Conservation (phyloP, 1,140 invertebrate species). For the Aplysia californica region DNA sequence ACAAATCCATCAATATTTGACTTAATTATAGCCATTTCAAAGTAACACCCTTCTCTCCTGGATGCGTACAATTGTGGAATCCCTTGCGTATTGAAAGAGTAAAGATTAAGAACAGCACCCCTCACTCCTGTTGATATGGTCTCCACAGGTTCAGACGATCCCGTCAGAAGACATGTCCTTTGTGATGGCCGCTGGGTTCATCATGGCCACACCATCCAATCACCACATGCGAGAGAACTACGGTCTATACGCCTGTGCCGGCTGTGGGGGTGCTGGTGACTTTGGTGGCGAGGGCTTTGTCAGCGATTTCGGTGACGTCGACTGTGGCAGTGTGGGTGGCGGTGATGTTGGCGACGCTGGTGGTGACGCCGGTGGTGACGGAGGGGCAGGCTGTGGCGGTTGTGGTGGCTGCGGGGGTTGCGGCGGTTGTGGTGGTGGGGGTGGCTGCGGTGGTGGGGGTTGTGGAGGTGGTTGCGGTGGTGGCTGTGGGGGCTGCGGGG, state of each 20-base stretch:
- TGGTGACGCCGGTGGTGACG: slow-evolving; percentile 36
- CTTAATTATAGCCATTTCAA: no score
- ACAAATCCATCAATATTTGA: no score
- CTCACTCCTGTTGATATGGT: no score
- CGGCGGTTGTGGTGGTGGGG: slow-evolving; percentile 29
- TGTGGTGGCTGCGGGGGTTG: slow-evolving; percentile 18
- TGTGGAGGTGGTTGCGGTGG: slow-evolving; percentile 37
- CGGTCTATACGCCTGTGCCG: slow-evolving; percentile 42
- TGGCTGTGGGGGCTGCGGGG: slow-evolving; percentile 28
- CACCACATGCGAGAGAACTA: slow-evolving; percentile 44
- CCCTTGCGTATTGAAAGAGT: no score
- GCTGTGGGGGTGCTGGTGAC: slow-evolving; percentile 38
- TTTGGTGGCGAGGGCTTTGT: slow-evolving; percentile 22
- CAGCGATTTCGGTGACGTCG: slow-evolving; percentile 20
- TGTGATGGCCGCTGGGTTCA: slow-evolving; percentile 56
- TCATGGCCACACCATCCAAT: slow-evolving; percentile 60
- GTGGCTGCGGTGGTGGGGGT: slow-evolving; percentile 29
- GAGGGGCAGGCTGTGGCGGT: slow-evolving; percentile 22
- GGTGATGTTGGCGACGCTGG: slow-evolving; percentile 33
- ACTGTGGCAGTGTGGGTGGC: slow-evolving; percentile 27
- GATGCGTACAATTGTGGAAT: no score
- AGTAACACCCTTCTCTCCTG: no score
- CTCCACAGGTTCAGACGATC: slow-evolving; percentile 35
- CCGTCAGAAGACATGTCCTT: slow-evolving; percentile 54
- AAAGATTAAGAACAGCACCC: no score